Evolutionary conservation across 2,797 vertebrate species (phyloP).

Genomic region (Bufotes viridis): DNA sequence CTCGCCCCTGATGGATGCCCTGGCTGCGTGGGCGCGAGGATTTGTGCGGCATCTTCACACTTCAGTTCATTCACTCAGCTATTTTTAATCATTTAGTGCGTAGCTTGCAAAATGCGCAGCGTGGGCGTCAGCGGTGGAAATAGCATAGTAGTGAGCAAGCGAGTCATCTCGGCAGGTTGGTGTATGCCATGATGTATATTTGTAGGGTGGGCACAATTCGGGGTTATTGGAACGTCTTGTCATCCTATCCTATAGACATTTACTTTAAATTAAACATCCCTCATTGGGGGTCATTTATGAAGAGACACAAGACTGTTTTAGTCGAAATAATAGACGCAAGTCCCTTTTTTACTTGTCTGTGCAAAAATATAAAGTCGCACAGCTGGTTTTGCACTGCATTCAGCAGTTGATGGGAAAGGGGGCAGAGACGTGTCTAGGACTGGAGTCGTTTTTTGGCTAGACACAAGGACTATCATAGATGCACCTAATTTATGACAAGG

Average conservation of each 20-base stretch:
- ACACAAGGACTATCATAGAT: no score
- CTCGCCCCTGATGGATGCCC: background rate
- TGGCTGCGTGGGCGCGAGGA: background rate
- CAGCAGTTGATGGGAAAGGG: no score
- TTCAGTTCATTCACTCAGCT: background rate
- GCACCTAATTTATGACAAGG: no score
- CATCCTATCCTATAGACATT: background rate
- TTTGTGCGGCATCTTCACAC: background rate
- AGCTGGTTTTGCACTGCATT: no score
- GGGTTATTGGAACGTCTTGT: background rate
- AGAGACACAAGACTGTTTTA: no score
- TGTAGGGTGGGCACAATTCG: background rate
- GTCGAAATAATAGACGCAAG: no score
- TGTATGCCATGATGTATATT: background rate
- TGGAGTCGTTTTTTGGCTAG: no score
- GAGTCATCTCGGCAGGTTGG: background rate
- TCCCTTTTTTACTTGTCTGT: no score
- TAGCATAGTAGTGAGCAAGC: background rate
- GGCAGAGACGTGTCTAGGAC: no score
- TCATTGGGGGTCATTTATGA: no score
- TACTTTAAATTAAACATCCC: no score
- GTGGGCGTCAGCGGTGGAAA: background rate
- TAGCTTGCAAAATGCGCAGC: background rate
- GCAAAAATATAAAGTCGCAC: no score
- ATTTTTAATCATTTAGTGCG: slow-evolving; percentile 26